Evolutionary conservation across 92 coral and sea anemone species (phyloP).

Genomic region (Montipora capitata): DNA sequence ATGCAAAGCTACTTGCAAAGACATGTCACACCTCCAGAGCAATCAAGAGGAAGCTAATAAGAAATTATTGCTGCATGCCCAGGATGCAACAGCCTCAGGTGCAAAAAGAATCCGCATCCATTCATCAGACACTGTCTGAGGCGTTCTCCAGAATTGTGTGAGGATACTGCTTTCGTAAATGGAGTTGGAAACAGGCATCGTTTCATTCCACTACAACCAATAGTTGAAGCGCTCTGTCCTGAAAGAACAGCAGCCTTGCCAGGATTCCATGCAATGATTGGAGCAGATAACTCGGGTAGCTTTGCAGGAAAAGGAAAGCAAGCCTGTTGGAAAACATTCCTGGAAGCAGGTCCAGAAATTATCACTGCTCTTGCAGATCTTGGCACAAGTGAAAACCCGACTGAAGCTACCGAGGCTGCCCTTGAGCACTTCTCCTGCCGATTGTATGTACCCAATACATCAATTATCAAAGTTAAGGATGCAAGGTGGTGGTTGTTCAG

Average conservation of each 20-base stretch:
- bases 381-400: slow-evolving; percentile 20
- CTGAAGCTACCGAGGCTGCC: neutral
- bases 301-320: slow-evolving; percentile 27
- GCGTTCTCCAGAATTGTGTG: slow-evolving; percentile 49
- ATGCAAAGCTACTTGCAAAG: too few species aligned
- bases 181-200: slow-evolving; percentile 36
- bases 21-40: neutral
- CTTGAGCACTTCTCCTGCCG: slow-evolving; percentile 18
- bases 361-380: neutral
- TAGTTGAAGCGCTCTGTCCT: slow-evolving; percentile 37
- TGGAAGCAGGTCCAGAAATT: neutral
- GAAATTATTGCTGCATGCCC: neutral
- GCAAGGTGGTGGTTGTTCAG: slow-evolving; percentile 9
- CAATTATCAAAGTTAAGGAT: neutral
- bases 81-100: too few species aligned
- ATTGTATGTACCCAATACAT: slow-evolving; percentile 9
- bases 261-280: slow-evolving; percentile 42
- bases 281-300: slow-evolving; percentile 3
- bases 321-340: slow-evolving; percentile 10
- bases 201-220: slow-evolving; percentile 39
- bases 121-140: neutral
- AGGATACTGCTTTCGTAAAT: slow-evolving; percentile 30
- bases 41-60: neutral
- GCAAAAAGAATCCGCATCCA: too few species aligned
- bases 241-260: slow-evolving; percentile 46